These are phyloP conservation scores for Globia sparganii DNA, from an alignment of 2,888 invertebrate genomes.

Conservation along the genomic window DNA sequence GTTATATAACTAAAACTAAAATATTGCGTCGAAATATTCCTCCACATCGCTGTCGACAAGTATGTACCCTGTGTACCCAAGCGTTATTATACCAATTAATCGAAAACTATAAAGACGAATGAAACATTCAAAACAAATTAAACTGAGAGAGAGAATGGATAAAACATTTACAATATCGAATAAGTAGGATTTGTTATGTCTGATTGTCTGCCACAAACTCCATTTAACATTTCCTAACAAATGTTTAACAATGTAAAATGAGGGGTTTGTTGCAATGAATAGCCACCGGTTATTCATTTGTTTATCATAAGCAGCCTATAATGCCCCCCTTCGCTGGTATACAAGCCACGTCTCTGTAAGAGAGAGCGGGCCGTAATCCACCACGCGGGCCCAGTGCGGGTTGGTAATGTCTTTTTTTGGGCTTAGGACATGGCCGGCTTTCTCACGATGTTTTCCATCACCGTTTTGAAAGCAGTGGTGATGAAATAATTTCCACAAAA, in stretches of 20 bases:
- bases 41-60: no score
- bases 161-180: not conserved
- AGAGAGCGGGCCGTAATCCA: not conserved
- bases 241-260: conserved; percentile 2
- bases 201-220: not conserved
- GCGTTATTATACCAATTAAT: conserved; percentile 6
- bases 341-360: not conserved
- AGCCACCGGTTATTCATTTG: not conserved
- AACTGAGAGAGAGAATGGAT: conserved; percentile 20
- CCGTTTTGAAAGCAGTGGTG: not conserved
- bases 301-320: not conserved
- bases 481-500: no score
- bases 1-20: no score
- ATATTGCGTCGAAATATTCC: no score
- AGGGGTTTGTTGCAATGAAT: not conserved
- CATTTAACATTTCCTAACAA: conserved; percentile 7
- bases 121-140: conserved; percentile 8
- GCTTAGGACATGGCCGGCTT: not conserved
- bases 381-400: not conserved
- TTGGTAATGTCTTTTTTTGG: not conserved
- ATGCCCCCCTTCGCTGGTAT: not conserved
- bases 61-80: not conserved
- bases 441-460: not conserved
- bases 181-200: not conserved
- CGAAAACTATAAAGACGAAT: conserved; percentile 16